phyloP scores from a whole-genome alignment of 2,888 invertebrate species.

The Drosophila buzzatii region DNA sequence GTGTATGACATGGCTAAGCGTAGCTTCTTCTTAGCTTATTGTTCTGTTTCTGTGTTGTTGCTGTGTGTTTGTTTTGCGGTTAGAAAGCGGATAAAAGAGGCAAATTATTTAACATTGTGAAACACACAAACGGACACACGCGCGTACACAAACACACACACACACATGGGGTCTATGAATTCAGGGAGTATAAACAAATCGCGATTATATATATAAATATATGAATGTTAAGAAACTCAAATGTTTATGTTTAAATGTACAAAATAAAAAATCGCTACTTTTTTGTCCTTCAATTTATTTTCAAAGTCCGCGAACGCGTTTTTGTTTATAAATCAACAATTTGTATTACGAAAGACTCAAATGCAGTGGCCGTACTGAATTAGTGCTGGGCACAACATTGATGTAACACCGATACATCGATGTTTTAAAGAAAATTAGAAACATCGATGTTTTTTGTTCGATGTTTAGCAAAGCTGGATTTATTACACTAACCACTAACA shows the following conservation, averaged over 20 bases:
- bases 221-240: background rate
- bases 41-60: background rate
- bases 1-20: conserved; percentile 92
- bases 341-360: conserved; percentile 39
- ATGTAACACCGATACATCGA: too few relatives aligned
- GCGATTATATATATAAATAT: background rate
- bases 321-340: conserved; percentile 41
- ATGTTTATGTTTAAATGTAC: background rate
- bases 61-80: conserved; percentile 30
- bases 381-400: too few relatives aligned
- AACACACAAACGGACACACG: background rate
- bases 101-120: conserved; percentile 8
- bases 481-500: too few relatives aligned
- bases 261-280: background rate
- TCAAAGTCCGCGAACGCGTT: conserved; percentile 12
- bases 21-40: background rate
- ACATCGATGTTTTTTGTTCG: too few relatives aligned
- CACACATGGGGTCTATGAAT: conserved; percentile 4
- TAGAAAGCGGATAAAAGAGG: conserved; percentile 19
- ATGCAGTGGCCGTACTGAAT: conserved; percentile 23
- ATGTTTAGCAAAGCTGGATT: too few relatives aligned
- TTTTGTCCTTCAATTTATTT: conserved; percentile 28
- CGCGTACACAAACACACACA: background rate
- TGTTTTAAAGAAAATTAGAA: too few relatives aligned
- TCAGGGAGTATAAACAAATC: conserved; percentile 18